Percentiles rank a stretch among this genome's conserved stretches.
Evolutionary conservation across 2,888 invertebrate genomes (phyloP).

Genomic region (Petrolisthes manimaculis): DNA sequence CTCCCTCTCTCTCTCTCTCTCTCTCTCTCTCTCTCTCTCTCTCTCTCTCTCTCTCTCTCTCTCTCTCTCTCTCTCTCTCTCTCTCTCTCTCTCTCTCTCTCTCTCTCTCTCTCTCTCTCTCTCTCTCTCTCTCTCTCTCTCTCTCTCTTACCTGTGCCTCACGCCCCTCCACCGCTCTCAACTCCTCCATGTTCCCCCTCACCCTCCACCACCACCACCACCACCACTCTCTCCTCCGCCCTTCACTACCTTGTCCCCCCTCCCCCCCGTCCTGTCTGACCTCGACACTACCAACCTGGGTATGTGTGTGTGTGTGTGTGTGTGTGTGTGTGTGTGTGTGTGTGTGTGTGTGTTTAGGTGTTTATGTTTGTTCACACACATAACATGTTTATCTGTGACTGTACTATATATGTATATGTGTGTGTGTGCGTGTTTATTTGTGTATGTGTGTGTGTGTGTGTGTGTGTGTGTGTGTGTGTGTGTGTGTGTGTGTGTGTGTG

Average conservation of each 20-base stretch:
- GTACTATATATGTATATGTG: slow-evolving; percentile 10
- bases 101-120: no score
- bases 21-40: not conserved
- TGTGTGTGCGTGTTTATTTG: not conserved
- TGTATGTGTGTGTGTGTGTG: not conserved
- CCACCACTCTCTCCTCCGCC: not conserved
- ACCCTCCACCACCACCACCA: not conserved
- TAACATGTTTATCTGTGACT: no score
- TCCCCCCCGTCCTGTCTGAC: not conserved
- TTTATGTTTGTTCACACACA: no score
- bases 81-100: not conserved
- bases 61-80: not conserved
- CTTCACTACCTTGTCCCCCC: not conserved
- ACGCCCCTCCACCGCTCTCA: not conserved
- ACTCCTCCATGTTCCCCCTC: not conserved
- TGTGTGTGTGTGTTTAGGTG: no score
- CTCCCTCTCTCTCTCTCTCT: not conserved
- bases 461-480: slow-evolving; percentile 1
- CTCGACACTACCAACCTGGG: no score
- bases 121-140: not conserved
- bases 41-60: not conserved
- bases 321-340: no score
- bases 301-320: no score
- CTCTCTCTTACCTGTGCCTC: not conserved
- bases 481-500: slow-evolving; percentile 21